Base-by-base conservation (phyloP, 2,797 vertebrate species). In the Peromyscus eremicus region DNA sequence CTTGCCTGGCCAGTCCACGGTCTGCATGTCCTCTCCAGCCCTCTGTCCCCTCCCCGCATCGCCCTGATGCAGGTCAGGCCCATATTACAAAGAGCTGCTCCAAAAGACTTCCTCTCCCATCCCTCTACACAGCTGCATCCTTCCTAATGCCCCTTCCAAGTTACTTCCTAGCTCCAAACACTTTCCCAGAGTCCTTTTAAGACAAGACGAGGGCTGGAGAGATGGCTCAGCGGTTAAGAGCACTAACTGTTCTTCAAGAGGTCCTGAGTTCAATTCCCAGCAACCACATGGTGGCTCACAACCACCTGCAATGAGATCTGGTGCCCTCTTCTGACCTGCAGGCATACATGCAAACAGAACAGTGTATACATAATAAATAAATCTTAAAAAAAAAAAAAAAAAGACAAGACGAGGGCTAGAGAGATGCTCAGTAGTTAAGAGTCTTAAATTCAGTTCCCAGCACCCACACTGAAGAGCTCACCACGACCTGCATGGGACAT, bases 131-230 rank as follows among this genome's bases (percentile, higher is more conserved):
- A 32, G 19, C 40, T n/a, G 9, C 68, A 79, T 57, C 60, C 64
- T 46, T 82, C 46, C 86, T 46, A 79, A 94, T 49, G 7, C 0
- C n/a, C 49, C 75, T 11, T 87, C 27, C 37, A 27, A 77, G 85
- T n/a, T 37, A 43, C 70, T 25, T 96, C 11, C 55, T 70, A 82
- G 73, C 57, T 86, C 70, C 82, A 92, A 90, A 84, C 70, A 6
- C 9, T 87, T 89, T 12, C 40, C 43, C 64, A 32, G 16, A 43
- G 19, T 60, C 32, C 32, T 29, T 46, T 46, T 57, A 79, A 94
- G 37, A 62, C 81, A 83, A 37, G 37, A 25, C 60, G 21, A 46
- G 43, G 43, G 43, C 43, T 32, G 1, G 49, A 10, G 49, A 32
- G 14, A 14, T n/a, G 66, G n/a, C n/a, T n/a, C n/a, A n/a, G n/a